Evolutionary conservation across 2,888 invertebrate species (phyloP).

Genomic region (Periphyllus acericola): DNA sequence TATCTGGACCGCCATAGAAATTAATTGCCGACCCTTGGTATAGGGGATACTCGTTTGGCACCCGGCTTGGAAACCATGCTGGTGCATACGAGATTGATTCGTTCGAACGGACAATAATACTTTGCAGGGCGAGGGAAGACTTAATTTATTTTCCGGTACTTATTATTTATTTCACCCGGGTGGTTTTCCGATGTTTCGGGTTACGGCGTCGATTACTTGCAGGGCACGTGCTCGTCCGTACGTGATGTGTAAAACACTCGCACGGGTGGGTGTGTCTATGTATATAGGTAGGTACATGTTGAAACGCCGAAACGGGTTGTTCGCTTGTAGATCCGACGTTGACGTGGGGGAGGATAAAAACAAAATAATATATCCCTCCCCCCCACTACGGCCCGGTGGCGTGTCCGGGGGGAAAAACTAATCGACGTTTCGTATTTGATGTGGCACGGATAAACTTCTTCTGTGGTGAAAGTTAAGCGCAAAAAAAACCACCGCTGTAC

Average conservation of each 20-base stretch:
- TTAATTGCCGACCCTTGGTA: too few relatives aligned
- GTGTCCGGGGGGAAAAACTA: too few relatives aligned
- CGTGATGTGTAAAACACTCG: neutral
- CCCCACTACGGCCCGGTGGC: too few relatives aligned
- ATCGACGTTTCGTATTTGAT: too few relatives aligned
- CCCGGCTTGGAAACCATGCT: neutral
- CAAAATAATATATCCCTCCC: too few relatives aligned
- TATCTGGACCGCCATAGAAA: too few relatives aligned
- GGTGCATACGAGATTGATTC: neutral
- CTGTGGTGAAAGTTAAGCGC: too few relatives aligned
- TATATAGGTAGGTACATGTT: neutral
- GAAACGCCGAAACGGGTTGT: neutral
- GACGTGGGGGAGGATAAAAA: neutral
- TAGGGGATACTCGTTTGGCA: too few relatives aligned
- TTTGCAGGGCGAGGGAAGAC: neutral
- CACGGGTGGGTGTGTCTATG: neutral
- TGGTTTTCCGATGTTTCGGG: neutral
- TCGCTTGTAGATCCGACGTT: neutral
- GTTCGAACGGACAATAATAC: neutral
- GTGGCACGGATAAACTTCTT: too few relatives aligned
- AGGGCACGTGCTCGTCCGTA: neutral
- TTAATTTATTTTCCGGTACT: conserved; percentile 29
- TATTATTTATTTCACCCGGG: neutral
- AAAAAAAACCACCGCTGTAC: too few relatives aligned
- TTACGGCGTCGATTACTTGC: neutral